These are phyloP conservation scores for Zelleria hepariella DNA, from an alignment of 2,888 invertebrate species.

Conservation along the genomic window DNA sequence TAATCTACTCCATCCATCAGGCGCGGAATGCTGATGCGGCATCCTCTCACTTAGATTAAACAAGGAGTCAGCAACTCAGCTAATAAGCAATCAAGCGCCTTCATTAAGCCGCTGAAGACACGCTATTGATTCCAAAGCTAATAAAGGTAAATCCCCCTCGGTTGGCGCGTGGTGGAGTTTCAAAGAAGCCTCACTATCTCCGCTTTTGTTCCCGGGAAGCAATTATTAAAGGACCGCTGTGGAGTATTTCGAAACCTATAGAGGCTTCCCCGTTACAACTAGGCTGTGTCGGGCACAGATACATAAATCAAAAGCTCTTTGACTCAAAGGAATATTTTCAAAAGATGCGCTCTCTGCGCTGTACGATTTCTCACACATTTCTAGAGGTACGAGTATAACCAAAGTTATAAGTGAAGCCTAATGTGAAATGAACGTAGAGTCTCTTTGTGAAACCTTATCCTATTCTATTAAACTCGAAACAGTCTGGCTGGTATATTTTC, in stretches of 20 bases:
- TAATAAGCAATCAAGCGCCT: conserved; percentile 54
- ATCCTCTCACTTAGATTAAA: conserved; percentile 40
- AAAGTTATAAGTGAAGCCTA: not conserved
- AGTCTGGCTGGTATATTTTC: not conserved
- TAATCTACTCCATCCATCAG: not conserved
- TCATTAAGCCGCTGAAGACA: conserved; percentile 46
- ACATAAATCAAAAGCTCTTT: not conserved
- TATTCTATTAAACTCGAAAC: not conserved
- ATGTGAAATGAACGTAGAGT: not conserved
- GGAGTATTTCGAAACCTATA: conserved; percentile 27
- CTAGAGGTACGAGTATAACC: too few relatives aligned
- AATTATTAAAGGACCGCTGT: conserved; percentile 35
- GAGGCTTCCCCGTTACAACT: conserved; percentile 14
- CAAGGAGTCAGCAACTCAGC: conserved; percentile 35
- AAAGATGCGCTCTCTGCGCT: not conserved
- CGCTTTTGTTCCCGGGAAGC: conserved; percentile 10
- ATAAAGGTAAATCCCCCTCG: conserved; percentile 50
- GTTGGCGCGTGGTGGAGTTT: conserved; percentile 37
- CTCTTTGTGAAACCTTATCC: not conserved
- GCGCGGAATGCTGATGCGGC: conserved; percentile 34
- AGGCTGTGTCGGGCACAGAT: not conserved
- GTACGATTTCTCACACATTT: not conserved
- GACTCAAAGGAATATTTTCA: not conserved
- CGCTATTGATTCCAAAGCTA: conserved; percentile 55
- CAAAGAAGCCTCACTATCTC: conserved; percentile 40